Percentiles rank a stretch among this genome's conserved stretches.
These are phyloP conservation scores for Pelodytes ibericus DNA, from an alignment of 2,797 vertebrate species.

Conservation along the genomic window DNA sequence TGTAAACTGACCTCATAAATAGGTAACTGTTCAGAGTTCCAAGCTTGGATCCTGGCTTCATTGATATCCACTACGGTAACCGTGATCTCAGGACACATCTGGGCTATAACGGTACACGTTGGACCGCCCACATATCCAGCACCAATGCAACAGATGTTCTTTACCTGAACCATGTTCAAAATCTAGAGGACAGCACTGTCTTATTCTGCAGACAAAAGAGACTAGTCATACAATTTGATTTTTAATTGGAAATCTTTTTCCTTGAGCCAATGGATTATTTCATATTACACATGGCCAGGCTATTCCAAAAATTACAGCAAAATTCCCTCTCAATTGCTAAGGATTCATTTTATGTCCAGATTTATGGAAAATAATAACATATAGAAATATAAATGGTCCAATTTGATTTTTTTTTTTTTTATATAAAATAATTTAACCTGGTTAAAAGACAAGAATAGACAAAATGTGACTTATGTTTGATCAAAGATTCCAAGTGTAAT, in stretches of 20 bases:
- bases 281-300: no score
- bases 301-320: no score
- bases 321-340: no score
- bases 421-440: no score
- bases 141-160: constrained; percentile 55
- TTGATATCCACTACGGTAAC: constrained; percentile 58
- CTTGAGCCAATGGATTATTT: neutral
- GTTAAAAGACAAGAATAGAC: no score
- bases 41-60: constrained; percentile 50
- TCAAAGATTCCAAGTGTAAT: no score
- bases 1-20: constrained; percentile 54
- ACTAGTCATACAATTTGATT: neutral
- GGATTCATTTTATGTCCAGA: no score
- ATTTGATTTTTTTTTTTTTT: no score
- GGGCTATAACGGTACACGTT: constrained; percentile 59
- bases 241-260: neutral
- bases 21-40: constrained; percentile 58
- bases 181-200: neutral
- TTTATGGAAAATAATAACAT: no score
- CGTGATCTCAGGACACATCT: constrained; percentile 56
- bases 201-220: neutral
- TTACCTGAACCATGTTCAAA: constrained; percentile 44
- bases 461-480: no score
- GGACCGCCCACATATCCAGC: constrained; percentile 57
- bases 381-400: no score